Evolutionary conservation across 2,888 invertebrate species (phyloP).

Genomic region (Caenorhabditis drosophilae): DNA sequence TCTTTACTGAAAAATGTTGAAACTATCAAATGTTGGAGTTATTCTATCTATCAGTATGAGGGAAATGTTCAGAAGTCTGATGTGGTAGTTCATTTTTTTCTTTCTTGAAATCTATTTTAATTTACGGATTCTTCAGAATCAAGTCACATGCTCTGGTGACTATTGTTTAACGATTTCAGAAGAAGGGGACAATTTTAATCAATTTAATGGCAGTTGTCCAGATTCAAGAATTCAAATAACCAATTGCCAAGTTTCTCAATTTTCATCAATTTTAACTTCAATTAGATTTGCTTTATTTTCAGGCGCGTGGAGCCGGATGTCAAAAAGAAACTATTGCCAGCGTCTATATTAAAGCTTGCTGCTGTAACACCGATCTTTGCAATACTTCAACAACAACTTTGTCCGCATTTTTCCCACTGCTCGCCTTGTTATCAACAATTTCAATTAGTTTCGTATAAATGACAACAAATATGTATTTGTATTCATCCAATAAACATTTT

Average conservation of each 20-base stretch:
- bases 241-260: constrained; percentile 11
- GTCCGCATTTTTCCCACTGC: too few relatives aligned
- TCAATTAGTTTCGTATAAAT: too few relatives aligned
- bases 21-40: constrained; percentile 15
- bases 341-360: constrained; percentile 28
- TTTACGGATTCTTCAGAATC: not conserved
- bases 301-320: constrained; percentile 13
- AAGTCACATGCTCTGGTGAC: constrained; percentile 13
- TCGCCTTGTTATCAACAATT: too few relatives aligned
- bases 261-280: not conserved
- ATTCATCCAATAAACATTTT: too few relatives aligned
- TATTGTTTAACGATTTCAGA: constrained; percentile 29
- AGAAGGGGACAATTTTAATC: constrained; percentile 21
- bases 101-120: not conserved
- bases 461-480: too few relatives aligned
- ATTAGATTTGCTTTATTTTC: not conserved
- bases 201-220: constrained; percentile 26
- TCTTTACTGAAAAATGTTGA: not conserved
- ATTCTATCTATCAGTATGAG: constrained; percentile 12
- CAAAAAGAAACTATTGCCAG: constrained; percentile 12
- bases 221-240: constrained; percentile 11
- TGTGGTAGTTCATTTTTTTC: not conserved
- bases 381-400: constrained; percentile 4
- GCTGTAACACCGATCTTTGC: constrained; percentile 22
- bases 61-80: constrained; percentile 8